A percentile compares a stretch with the other conserved stretches of the same genome.
phyloP scores from a whole-genome alignment of 2,797 vertebrate species.

The Enteromius paludinosus region DNA sequence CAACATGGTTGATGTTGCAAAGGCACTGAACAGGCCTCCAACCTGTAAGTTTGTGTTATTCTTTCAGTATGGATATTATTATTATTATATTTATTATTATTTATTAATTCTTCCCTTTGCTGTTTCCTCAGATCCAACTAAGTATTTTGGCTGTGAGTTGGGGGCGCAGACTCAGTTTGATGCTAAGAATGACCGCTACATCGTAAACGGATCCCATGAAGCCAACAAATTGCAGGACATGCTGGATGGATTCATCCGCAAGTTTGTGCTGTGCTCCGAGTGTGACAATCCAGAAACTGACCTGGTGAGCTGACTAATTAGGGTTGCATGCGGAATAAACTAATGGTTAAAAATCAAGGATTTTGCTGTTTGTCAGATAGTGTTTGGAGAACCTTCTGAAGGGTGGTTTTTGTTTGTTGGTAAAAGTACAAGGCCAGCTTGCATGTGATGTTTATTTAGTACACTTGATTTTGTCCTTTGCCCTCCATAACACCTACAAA shows the following conservation, averaged over 20 bases:
- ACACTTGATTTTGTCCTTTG: slow-evolving; percentile 9
- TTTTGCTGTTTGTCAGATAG: background rate
- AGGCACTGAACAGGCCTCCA: slow-evolving; percentile 99
- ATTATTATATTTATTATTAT: background rate
- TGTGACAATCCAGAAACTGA: slow-evolving; percentile 99
- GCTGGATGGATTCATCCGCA: slow-evolving; percentile 99
- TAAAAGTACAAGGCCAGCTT: slow-evolving; percentile 2
- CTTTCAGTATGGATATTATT: background rate
- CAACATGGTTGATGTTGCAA: slow-evolving; percentile 99
- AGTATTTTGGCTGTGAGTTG: slow-evolving; percentile 99
- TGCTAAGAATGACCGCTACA: slow-evolving; percentile 99
- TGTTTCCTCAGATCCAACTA: slow-evolving; percentile 90
- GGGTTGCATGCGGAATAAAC: background rate
- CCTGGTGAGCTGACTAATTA: slow-evolving; percentile 82
- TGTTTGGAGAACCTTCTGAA: background rate
- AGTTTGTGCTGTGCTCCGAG: slow-evolving; percentile 99
- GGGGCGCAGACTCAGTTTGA: slow-evolving; percentile 99
- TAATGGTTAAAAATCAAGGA: background rate
- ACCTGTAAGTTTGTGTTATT: slow-evolving; percentile 87
- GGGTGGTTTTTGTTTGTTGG: background rate
- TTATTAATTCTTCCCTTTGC: too few relatives aligned
- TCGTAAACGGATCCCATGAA: slow-evolving; percentile 99
- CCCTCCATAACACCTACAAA: background rate
- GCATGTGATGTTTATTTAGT: slow-evolving; percentile 2
- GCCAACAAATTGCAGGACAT: slow-evolving; percentile 99